These are phyloP conservation scores for Hofmannophila pseudospretella DNA, from an alignment of 2,888 invertebrate genomes.

Conservation along the genomic window DNA sequence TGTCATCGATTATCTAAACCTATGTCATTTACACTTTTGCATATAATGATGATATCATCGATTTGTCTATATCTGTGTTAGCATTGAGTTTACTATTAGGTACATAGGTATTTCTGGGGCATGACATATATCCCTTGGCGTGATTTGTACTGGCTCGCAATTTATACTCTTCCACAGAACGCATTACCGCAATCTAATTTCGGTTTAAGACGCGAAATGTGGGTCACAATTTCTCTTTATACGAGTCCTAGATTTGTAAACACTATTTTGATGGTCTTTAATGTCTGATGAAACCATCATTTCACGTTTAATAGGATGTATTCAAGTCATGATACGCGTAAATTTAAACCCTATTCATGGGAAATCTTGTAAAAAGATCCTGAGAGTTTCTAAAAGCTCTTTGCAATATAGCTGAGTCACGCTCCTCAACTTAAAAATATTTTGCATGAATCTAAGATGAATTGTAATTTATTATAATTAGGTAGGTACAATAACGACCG, in stretches of 20 bases:
- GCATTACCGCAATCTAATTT: slow-evolving; percentile 59
- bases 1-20: slow-evolving; percentile 5
- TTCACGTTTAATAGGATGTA: too few species aligned
- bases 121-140: slow-evolving; percentile 69
- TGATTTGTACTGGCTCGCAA: slow-evolving; percentile 39
- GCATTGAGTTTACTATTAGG: slow-evolving; percentile 5
- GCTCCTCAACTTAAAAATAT: too few species aligned
- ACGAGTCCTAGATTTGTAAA: slow-evolving; percentile 5
- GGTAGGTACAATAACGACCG: too few species aligned
- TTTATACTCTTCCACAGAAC: slow-evolving; percentile 39
- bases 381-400: too few species aligned
- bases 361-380: too few species aligned
- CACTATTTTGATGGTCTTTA: background rate
- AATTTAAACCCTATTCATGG: too few species aligned
- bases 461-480: too few species aligned
- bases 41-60: slow-evolving; percentile 10
- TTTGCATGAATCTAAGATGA: too few species aligned
- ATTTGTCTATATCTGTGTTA: background rate
- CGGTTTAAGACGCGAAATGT: slow-evolving; percentile 51
- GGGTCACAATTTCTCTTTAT: slow-evolving; percentile 41
- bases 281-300: too few species aligned
- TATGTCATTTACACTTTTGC: slow-evolving; percentile 5
- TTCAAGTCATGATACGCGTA: too few species aligned
- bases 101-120: slow-evolving; percentile 43
- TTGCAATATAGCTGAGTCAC: too few species aligned